phyloP scores from a whole-genome alignment of 2,888 invertebrate species.

The Petrolisthes cinctipes region DNA sequence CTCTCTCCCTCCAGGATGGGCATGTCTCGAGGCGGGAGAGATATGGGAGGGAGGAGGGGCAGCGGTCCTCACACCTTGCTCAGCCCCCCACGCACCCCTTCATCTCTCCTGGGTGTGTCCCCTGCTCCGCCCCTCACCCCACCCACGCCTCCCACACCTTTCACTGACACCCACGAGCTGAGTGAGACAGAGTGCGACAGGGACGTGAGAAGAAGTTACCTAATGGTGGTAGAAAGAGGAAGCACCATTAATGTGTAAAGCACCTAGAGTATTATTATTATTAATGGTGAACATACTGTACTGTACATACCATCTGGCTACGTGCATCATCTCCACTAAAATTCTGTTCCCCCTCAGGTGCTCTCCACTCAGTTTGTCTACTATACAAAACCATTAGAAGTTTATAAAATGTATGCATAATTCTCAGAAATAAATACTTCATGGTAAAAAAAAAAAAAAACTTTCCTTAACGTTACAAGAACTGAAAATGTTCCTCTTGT shows the following conservation, averaged over 20 bases:
- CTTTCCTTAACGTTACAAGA: too few species aligned
- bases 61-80: slow-evolving; percentile 43
- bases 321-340: too few species aligned
- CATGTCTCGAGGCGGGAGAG: slow-evolving; percentile 23
- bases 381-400: too few species aligned
- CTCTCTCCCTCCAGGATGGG: slow-evolving; percentile 47
- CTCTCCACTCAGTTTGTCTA: too few species aligned
- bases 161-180: slow-evolving; percentile 52
- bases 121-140: slow-evolving; percentile 42
- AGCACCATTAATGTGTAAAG: slow-evolving; percentile 53
- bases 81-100: slow-evolving; percentile 52
- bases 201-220: slow-evolving; percentile 38
- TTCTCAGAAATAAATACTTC: too few species aligned
- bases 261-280: background rate
- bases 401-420: too few species aligned
- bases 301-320: too few species aligned
- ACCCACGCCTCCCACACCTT: slow-evolving; percentile 53
- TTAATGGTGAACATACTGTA: too few species aligned
- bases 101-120: slow-evolving; percentile 15
- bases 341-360: too few species aligned
- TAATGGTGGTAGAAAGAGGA: slow-evolving; percentile 33
- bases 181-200: slow-evolving; percentile 59
- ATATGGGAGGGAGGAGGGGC: slow-evolving; percentile 6
- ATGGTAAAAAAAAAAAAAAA: too few species aligned
- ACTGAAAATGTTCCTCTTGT: too few species aligned